Conservation (phyloP, 2,888 invertebrate genomes). For the Sthenelais limicola region DNA sequence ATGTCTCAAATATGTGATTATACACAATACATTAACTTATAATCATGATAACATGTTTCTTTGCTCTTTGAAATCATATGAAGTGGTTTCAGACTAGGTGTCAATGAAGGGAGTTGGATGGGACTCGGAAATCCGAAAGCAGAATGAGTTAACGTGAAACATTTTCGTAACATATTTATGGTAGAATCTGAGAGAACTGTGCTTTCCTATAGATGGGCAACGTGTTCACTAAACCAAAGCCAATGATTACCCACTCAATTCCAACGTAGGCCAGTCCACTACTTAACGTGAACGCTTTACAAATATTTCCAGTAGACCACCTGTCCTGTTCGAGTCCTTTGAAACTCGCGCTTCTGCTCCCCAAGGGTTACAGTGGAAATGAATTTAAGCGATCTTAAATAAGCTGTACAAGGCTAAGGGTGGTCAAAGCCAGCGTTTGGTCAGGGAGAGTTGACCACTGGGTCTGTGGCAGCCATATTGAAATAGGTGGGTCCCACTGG, state of each 20-base stretch:
- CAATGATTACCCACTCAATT: conserved; percentile 29
- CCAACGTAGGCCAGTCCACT: background rate
- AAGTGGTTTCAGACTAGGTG: too few species aligned
- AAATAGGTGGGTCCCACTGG: conserved; percentile 34
- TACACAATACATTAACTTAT: too few species aligned
- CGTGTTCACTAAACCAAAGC: conserved; percentile 28
- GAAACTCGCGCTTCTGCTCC: conserved; percentile 6
- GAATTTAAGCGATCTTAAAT: conserved; percentile 34
- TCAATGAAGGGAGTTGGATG: too few species aligned
- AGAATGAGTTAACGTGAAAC: too few species aligned
- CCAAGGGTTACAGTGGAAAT: conserved; percentile 6
- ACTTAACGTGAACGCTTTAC: conserved; percentile 26
- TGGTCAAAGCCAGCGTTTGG: background rate
- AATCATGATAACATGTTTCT: too few species aligned
- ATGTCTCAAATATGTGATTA: too few species aligned
- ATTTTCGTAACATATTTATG: too few species aligned
- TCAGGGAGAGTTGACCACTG: background rate
- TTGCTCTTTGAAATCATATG: too few species aligned
- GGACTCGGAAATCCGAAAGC: too few species aligned
- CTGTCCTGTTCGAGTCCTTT: too few species aligned
- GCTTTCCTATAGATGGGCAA: too few species aligned
- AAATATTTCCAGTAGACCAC: conserved; percentile 28
- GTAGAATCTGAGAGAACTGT: too few species aligned
- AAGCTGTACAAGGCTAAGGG: conserved; percentile 17
- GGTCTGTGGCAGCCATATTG: conserved; percentile 25